phyloP scores from a whole-genome alignment of 2,888 invertebrate genomes.

The Tenthredo distinguenda region DNA sequence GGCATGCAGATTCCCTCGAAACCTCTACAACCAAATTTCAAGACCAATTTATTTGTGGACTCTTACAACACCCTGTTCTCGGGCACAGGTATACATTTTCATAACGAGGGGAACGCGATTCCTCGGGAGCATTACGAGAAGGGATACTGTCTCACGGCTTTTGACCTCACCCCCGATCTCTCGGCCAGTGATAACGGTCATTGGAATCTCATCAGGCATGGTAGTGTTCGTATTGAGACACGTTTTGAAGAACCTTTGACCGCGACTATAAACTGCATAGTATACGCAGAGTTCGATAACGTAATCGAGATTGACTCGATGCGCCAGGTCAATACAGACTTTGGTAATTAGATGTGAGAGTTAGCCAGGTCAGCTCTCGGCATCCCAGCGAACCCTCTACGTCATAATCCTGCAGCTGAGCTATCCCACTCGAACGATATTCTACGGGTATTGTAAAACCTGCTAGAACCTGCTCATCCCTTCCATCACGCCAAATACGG shows the following conservation, averaged over 20 bases:
- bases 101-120: too few relatives aligned
- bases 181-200: conserved; percentile 58
- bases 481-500: too few relatives aligned
- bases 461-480: too few relatives aligned
- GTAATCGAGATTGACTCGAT: conserved; percentile 64
- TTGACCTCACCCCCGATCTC: conserved; percentile 59
- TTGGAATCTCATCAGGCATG: conserved; percentile 60
- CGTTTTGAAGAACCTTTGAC: conserved; percentile 58
- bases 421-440: too few relatives aligned
- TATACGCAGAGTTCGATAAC: conserved; percentile 67
- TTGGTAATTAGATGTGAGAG: neutral
- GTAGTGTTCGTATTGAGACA: conserved; percentile 63
- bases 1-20: too few relatives aligned
- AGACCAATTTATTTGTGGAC: too few relatives aligned
- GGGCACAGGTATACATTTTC: too few relatives aligned
- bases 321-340: conserved; percentile 59
- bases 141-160: too few relatives aligned
- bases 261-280: conserved; percentile 61
- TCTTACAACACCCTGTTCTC: too few relatives aligned
- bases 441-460: too few relatives aligned
- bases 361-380: neutral
- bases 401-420: neutral
- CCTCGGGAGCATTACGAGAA: too few relatives aligned
- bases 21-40: too few relatives aligned
- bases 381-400: neutral